Percentiles rank a stretch among this genome's conserved stretches.
Conservation (phyloP, 2,113 vertebrate genomes). For the Tachysurus fulvidraco region DNA sequence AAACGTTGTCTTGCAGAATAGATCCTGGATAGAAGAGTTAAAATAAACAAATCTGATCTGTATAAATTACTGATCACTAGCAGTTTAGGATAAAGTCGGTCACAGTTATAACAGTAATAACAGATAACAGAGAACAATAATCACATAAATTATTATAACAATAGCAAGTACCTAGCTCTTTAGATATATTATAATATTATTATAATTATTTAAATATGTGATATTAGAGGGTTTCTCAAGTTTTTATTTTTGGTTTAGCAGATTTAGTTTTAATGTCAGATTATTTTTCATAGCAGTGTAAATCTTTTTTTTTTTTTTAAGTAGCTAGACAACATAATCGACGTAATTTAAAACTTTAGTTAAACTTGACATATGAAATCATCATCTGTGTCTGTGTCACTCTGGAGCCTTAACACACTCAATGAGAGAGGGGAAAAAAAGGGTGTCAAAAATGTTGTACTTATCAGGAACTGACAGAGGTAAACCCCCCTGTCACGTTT, state of each 20-base stretch:
- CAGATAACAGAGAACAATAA: not conserved
- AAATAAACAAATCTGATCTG: not conserved
- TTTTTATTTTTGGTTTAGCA: not conserved
- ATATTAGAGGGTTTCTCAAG: not conserved
- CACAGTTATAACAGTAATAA: not conserved
- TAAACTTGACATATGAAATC: slow-evolving; percentile 20
- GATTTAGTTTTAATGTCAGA: not conserved
- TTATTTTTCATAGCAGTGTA: not conserved
- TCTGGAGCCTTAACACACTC: slow-evolving; percentile 38
- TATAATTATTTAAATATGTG: not conserved
- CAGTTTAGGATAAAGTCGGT: not conserved
- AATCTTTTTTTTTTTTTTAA: not conserved
- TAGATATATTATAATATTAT: not conserved
- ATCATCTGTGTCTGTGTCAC: slow-evolving; percentile 45
- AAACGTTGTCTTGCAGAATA: not conserved
- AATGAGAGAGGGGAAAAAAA: not conserved
- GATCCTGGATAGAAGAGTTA: not conserved
- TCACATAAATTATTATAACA: not conserved
- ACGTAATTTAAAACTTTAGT: not conserved
- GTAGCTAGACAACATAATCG: not conserved
- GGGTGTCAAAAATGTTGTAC: slow-evolving; percentile 41
- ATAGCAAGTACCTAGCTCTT: not conserved
- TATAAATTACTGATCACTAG: not conserved
- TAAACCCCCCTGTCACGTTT: slow-evolving; percentile 17
- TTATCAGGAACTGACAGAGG: slow-evolving; percentile 45